Evolutionary conservation across 2,888 invertebrate genomes (phyloP).

Genomic region (Meandrusa payeni): DNA sequence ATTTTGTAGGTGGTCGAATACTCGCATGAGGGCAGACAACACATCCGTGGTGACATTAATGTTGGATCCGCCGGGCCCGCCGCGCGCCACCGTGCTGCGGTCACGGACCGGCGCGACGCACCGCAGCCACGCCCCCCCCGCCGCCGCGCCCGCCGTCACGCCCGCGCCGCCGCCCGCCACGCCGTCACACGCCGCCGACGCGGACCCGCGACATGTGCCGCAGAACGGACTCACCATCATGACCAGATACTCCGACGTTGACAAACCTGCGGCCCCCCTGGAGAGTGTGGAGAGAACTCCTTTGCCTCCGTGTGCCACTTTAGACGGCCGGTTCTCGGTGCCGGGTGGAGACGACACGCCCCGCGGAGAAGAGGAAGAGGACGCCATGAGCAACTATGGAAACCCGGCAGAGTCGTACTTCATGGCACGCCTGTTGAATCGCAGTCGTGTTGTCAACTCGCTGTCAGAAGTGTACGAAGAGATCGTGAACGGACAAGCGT

Average conservation of each 20-base stretch:
- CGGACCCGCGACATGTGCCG: conserved; percentile 43
- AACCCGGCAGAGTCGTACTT: conserved; percentile 74
- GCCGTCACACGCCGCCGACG: conserved; percentile 41
- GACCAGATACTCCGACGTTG: conserved; percentile 69
- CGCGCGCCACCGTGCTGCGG: conserved; percentile 83
- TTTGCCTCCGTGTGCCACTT: conserved; percentile 57
- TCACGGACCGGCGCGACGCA: conserved; percentile 45
- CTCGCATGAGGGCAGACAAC: conserved; percentile 96
- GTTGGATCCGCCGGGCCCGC: conserved; percentile 93
- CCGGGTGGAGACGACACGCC: conserved; percentile 37
- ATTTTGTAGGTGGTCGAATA: conserved; percentile 86
- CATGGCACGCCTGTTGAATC: conserved; percentile 66
- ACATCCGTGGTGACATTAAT: conserved; percentile 95
- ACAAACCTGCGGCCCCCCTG: conserved; percentile 40
- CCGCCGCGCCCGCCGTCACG: conserved; percentile 30
- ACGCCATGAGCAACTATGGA: conserved; percentile 64
- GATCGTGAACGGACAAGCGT: conserved; percentile 37
- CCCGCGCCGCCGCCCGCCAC: conserved; percentile 32
- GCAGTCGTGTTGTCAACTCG: conserved; percentile 62
- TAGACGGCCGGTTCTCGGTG: conserved; percentile 53
- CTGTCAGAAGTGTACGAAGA: conserved; percentile 66
- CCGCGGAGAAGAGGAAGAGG: conserved; percentile 39
- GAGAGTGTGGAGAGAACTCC: conserved; percentile 41
- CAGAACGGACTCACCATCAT: conserved; percentile 73
- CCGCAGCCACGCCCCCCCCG: conserved; percentile 26